A percentile compares a stretch with the other conserved stretches of the same genome.
These are phyloP conservation scores for Zenarchopterus dispar DNA, from an alignment of 2,797 vertebrate species.

Conservation along the genomic window DNA sequence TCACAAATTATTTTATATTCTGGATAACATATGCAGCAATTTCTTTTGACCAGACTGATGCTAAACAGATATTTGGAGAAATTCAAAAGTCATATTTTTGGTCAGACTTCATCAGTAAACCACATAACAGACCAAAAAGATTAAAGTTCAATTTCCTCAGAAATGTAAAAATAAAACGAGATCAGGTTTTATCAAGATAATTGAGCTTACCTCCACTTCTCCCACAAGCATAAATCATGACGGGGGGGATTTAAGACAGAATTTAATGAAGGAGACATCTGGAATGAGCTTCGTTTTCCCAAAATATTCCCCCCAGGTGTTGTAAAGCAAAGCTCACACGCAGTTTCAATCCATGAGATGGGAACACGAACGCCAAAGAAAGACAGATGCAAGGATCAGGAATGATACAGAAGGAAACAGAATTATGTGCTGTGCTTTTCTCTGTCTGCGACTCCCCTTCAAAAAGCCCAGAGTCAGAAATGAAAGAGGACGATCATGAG, in stretches of 20 bases:
- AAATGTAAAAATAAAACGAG: not conserved
- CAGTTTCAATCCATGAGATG: no score
- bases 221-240: no score
- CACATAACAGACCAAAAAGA: not conserved
- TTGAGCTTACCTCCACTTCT: no score
- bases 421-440: conserved; percentile 12
- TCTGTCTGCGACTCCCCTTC: not conserved
- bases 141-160: not conserved
- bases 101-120: not conserved
- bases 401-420: conserved; percentile 4
- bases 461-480: conserved; percentile 26
- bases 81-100: not conserved
- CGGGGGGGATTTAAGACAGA: not conserved
- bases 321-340: not conserved
- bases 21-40: not conserved
- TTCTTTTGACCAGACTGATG: not conserved
- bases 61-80: not conserved
- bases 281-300: not conserved
- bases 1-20: no score
- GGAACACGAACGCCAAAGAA: no score
- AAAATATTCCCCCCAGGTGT: conserved; percentile 13
- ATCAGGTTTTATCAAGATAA: not conserved
- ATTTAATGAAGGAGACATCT: not conserved
- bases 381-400: no score
- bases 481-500: conserved; percentile 4